phyloP scores from a whole-genome alignment of 2,113 vertebrate genomes.

The Tringa solitaria region DNA sequence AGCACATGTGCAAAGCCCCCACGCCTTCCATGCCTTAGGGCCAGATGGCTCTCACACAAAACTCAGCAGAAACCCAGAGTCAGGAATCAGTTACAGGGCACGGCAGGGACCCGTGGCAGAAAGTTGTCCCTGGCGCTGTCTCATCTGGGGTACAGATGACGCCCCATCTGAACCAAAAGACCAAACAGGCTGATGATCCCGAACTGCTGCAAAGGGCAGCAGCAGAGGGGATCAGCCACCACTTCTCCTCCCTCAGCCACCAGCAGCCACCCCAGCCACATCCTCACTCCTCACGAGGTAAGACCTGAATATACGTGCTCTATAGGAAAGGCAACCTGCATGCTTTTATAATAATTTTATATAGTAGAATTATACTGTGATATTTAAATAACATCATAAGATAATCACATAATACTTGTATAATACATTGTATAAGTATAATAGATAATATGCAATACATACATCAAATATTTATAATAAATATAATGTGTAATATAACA shows the following conservation, averaged over 20 bases:
- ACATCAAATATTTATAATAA: not conserved
- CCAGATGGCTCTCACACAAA: not conserved
- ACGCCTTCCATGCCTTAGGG: not conserved
- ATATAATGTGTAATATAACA: not conserved
- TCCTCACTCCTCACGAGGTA: not conserved
- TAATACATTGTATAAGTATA: not conserved
- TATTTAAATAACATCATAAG: not conserved
- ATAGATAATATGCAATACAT: not conserved
- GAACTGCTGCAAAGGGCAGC: not conserved
- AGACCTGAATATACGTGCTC: not conserved
- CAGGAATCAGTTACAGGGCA: too few relatives aligned
- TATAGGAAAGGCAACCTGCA: not conserved
- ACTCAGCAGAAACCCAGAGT: not conserved
- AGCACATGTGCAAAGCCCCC: not conserved
- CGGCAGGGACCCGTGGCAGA: not conserved
- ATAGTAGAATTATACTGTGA: too few relatives aligned
- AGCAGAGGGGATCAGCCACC: not conserved
- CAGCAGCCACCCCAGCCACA: not conserved
- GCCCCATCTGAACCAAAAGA: not conserved
- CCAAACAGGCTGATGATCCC: not conserved
- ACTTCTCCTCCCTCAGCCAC: not conserved
- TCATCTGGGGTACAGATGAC: too few relatives aligned
- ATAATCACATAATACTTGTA: not conserved
- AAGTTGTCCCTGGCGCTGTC: not conserved
- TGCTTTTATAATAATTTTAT: not conserved